phyloP scores from a whole-genome alignment of 1,140 invertebrate species.

The Stegodyphus mimosarum region DNA sequence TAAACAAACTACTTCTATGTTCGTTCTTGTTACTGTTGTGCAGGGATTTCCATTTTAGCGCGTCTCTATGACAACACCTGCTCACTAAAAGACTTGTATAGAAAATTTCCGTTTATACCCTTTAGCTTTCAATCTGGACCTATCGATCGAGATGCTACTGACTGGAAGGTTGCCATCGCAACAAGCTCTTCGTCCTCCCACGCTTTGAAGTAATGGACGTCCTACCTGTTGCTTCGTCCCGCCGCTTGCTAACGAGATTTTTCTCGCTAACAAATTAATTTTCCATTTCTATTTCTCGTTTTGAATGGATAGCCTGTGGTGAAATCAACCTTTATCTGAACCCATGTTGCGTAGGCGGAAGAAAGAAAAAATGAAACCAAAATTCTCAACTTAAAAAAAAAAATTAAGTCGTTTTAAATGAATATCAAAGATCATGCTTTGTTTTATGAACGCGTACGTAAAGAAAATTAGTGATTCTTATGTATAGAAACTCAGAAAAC shows the following conservation, averaged over 20 bases:
- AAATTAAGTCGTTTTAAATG: too few relatives aligned
- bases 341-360: too few relatives aligned
- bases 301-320: too few relatives aligned
- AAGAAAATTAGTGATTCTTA: too few relatives aligned
- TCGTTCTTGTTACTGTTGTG: slow-evolving; percentile 2
- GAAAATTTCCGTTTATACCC: slow-evolving; percentile 22
- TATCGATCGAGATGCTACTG: slow-evolving; percentile 45
- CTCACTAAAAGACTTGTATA: slow-evolving; percentile 23
- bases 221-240: slow-evolving; percentile 30
- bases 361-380: too few relatives aligned
- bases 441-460: too few relatives aligned
- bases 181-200: slow-evolving; percentile 27
- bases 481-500: too few relatives aligned
- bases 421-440: too few relatives aligned
- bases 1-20: neutral
- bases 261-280: slow-evolving; percentile 34
- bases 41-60: neutral
- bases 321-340: too few relatives aligned
- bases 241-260: slow-evolving; percentile 36
- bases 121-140: slow-evolving; percentile 41
- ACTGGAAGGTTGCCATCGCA: slow-evolving; percentile 38
- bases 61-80: slow-evolving; percentile 33
- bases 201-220: slow-evolving; percentile 4
- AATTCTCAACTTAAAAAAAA: too few relatives aligned
- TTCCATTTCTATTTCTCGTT: neutral